phyloP scores from a whole-genome alignment of 2,888 invertebrate species.

The Abscondita cerata region DNA sequence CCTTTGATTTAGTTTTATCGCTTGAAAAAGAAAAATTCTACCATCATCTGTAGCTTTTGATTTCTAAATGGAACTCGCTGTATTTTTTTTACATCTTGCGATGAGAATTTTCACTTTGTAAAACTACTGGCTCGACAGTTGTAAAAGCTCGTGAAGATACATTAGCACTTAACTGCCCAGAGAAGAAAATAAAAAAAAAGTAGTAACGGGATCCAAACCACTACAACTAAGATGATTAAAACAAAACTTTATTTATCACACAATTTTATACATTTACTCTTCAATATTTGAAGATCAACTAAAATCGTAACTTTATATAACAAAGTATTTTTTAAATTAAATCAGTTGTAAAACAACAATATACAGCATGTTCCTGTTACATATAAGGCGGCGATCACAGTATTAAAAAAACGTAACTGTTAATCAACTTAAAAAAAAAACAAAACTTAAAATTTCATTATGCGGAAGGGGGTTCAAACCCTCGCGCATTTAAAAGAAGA shows the following conservation, averaged over 20 bases:
- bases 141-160: no score
- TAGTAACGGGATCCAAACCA: no score
- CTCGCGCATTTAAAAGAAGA: conserved; percentile 1
- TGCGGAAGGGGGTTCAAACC: neutral
- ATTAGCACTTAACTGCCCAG: no score
- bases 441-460: neutral
- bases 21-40: no score
- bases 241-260: conserved; percentile 30
- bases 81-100: no score
- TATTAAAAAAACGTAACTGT: neutral
- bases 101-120: no score
- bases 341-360: conserved; percentile 11
- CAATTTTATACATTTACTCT: conserved; percentile 21
- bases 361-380: neutral
- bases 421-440: neutral
- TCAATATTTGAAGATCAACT: conserved; percentile 19
- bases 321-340: conserved; percentile 14
- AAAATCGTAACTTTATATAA: conserved; percentile 19
- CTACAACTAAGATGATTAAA: no score
- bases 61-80: no score
- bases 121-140: no score
- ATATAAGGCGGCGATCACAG: neutral
- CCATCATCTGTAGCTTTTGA: no score
- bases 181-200: no score
- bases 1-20: no score